Evolutionary conservation across 2,797 vertebrate genomes (phyloP), one percentile per base, ranked within the genome.

Genomic region (Bovichtus diacanthus): DNA sequence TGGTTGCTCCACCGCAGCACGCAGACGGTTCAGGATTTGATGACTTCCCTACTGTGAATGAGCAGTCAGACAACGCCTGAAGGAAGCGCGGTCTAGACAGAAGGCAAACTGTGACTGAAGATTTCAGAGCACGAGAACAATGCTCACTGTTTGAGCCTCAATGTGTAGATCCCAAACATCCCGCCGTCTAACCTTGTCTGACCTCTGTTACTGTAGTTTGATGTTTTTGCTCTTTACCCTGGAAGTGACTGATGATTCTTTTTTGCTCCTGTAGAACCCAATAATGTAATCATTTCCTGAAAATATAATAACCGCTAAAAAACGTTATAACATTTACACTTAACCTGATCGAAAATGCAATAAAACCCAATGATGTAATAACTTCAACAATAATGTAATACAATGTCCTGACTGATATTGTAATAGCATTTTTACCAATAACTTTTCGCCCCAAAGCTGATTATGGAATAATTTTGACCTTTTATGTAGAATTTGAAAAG

Each of bases 41-140:
- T 78, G 72, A 54, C 78, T 74, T 79, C 76, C 87, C 74, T 12
- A 27, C 86, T 80, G 83, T 62, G 83, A 81, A 61, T 0, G 27
- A 81, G 72, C 77, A 87, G 83, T 81, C 78, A 54, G 80, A 82
- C 81, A 18, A 39, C 9, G 86, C 90, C 88, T 84, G 68, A 53
- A 79, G 88, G 83, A 6, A 73, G 23, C 25, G 70, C 43, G 2
- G 83, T 85, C 86, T 82, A 91, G 84, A 91, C 90, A 81, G 81
- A 65, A 34, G 16, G 67, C 64, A 82, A 75, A 81, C 77, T 81
- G 78, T 66, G 68, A 53, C 78, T 78, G 76, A 80, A 76, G 69
- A 74, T 50, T 75, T 74, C 47, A 55, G 25, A 73, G 59, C 58
- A 38, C 1, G 0, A 74, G 50, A 81, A 79, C 76, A 84, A 74